Evolutionary conservation across 2,888 invertebrate genomes (phyloP), one percentile per base, ranked within the genome.

Genomic region (Eupithecia centaureata): DNA sequence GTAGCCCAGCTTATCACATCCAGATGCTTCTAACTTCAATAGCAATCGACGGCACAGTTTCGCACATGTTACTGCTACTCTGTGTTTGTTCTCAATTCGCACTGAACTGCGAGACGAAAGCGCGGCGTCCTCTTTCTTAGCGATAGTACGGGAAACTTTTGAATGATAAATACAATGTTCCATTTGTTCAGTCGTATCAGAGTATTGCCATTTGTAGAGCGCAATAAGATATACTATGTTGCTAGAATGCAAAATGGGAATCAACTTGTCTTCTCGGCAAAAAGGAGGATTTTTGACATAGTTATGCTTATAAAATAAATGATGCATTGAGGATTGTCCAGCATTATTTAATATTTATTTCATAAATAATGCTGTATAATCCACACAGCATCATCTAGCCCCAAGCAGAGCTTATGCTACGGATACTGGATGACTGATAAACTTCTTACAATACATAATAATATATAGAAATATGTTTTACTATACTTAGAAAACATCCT

Each of bases 1-100:
- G 22, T 10, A 47, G 42, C 30, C 54, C 54, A 22, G 25, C 22
- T 58, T 62, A 67, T 67, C 22, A 35, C 15, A 47, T 63, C 61
- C 51, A 61, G 61, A 57, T 51, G 56, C 51, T 56, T 61, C 28
- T 61, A 52, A 64, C 68, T 68, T 60, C 8, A 32, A 33, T 10
- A 56, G n/a, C 59, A 65, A 69, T 63, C 67, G 62, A 27, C 61
- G 59, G 63, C 71, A 71, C 73, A 69, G 59, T 65, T 68, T 63
- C 42, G 12, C 65, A 70, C 68, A 65, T 68, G 73, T 70, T 74
- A 62, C 67, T 68, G 27, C 1, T 30, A 67, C 61, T 69, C 27
- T 27, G 52, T 52, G 76, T 77, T 73, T 79, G 80, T 76, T 68
- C 77, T 70, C 74, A 74, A 78, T 79, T 70, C 72, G 71, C 65